Evolutionary conservation across 1,140 invertebrate genomes (phyloP).

Genomic region (Aphis gossypii): DNA sequence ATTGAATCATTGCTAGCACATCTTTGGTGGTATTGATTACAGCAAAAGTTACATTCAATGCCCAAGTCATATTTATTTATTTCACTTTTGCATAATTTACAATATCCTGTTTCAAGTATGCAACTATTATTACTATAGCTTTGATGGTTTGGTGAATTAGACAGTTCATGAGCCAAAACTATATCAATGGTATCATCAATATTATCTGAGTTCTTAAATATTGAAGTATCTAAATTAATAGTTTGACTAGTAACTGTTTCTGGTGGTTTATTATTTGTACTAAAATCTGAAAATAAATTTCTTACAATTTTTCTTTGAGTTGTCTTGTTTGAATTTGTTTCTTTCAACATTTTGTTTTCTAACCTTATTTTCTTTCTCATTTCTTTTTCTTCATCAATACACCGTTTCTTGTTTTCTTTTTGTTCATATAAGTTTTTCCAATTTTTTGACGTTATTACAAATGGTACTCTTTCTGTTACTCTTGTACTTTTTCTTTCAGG

Average conservation of each 20-base stretch:
- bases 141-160: too few species aligned
- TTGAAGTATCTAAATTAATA: neutral
- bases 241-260: conserved; percentile 20
- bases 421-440: conserved; percentile 5
- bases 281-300: neutral
- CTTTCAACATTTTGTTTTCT: conserved; percentile 5
- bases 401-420: neutral
- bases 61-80: neutral
- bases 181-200: neutral
- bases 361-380: neutral
- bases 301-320: neutral
- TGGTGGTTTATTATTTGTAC: neutral
- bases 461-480: neutral
- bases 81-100: neutral
- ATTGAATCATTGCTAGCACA: neutral
- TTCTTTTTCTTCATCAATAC: conserved; percentile 24
- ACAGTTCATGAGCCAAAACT: neutral
- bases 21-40: neutral
- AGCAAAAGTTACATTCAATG: conserved; percentile 24
- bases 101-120: neutral
- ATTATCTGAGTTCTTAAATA: neutral
- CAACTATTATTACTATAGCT: too few species aligned
- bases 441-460: neutral
- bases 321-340: neutral
- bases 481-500: neutral